Percentiles rank a stretch among this genome's conserved stretches.
Conservation (phyloP, 2,113 vertebrate species). For the Alligator sinensis region DNA sequence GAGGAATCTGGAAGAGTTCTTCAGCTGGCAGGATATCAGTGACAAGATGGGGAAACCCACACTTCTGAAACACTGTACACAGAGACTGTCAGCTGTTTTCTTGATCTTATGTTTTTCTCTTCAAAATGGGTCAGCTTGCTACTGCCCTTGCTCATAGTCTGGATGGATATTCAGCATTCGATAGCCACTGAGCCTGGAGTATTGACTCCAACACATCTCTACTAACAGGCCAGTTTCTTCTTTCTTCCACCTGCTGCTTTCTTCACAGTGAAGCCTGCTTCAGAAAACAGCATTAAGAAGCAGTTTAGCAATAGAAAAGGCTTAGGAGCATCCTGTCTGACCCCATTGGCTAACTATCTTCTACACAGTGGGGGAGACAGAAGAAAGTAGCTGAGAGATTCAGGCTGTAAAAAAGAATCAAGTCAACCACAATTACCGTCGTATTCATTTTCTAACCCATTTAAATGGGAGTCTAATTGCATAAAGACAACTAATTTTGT, state of each 20-base stretch:
- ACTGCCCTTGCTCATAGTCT: not conserved
- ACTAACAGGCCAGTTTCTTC: not conserved
- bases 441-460: constrained; percentile 59
- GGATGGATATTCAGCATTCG: not conserved
- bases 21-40: not conserved
- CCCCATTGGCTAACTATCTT: not conserved
- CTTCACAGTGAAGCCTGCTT: not conserved
- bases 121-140: not conserved
- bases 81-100: not conserved
- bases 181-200: not conserved
- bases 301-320: not conserved
- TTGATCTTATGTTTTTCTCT: not conserved
- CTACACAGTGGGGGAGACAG: not conserved
- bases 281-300: not conserved
- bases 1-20: not conserved
- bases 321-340: fast-evolving
- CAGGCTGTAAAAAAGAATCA: constrained; percentile 45
- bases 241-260: not conserved
- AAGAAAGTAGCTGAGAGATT: constrained; percentile 24
- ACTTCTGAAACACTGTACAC: not conserved
- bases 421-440: constrained; percentile 38
- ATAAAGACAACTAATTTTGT: constrained; percentile 71
- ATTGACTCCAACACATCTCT: not conserved
- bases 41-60: not conserved
- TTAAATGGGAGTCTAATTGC: constrained; percentile 68